A percentile compares a stretch with the other conserved stretches of the same genome.
Evolutionary conservation across 2,888 invertebrate genomes (phyloP).

Genomic region (Geophilus truncorum): DNA sequence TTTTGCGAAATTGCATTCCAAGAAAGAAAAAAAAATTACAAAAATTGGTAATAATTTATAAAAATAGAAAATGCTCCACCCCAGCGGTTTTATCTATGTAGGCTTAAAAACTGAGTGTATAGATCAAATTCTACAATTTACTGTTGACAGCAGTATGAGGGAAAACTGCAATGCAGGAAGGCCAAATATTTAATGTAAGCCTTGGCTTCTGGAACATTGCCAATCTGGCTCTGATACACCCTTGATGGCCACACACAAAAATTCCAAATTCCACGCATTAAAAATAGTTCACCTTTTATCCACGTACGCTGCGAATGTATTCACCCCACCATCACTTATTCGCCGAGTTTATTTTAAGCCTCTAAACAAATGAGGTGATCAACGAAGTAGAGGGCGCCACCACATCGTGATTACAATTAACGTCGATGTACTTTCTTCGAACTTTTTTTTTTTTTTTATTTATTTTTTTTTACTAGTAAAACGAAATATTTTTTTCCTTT

Average conservation of each 20-base stretch:
- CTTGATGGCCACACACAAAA: not conserved
- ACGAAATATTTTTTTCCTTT: not conserved
- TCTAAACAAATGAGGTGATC: not conserved
- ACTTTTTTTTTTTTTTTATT: not conserved
- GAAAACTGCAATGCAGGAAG: not conserved
- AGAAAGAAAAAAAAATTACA: not conserved
- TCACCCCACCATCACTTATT: not conserved
- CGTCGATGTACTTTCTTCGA: too few relatives aligned
- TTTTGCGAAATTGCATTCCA: too few relatives aligned
- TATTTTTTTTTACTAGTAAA: too few relatives aligned
- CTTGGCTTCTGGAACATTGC: not conserved
- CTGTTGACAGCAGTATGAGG: not conserved
- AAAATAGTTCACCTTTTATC: not conserved
- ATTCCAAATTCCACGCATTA: not conserved
- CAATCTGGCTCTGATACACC: not conserved
- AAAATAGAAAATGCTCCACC: not conserved
- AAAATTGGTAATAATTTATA: not conserved
- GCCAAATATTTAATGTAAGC: not conserved
- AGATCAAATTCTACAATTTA: not conserved
- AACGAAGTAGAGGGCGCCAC: too few relatives aligned
- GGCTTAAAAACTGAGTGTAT: not conserved
- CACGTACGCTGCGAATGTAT: not conserved
- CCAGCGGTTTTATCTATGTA: not conserved
- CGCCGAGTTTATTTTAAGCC: not conserved
- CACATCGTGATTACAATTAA: not conserved